Base-by-base conservation (phyloP, 2,888 invertebrate genomes). In the Eupithecia exiguata region DNA sequence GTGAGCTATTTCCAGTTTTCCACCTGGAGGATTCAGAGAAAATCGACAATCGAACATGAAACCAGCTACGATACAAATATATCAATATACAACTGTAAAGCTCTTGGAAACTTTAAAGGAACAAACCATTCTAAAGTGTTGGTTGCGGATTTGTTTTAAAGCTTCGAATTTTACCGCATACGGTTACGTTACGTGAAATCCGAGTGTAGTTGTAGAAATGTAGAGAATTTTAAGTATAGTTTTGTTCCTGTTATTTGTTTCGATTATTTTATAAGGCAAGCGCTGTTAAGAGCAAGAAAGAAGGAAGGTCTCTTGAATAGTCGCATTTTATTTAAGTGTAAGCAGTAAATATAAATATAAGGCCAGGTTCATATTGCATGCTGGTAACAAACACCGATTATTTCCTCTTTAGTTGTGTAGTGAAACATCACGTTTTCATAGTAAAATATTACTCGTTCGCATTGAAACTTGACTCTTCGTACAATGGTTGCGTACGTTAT, bases 351-450 rank as follows among this genome's bases (percentile, higher is more conserved):
- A 65, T n/a, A n/a, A n/a, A n/a, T 68, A 68, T 61, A 73, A 66
- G 35, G 25, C 66, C 69, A 74, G 67, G 68, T 72, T 72, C 69
- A 63, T 68, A 65, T 78, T 69, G 63, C 71, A 43, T 69, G 76
- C 68, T 38, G 46, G 72, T 70, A 72, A 74, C 67, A 75, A 74
- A 74, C 70, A 40, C 69, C 62, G 61, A 73, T 71, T 73, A 70
- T 76, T 76, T 70, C 73, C 61, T 73, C 76, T 75, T 73, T 76
- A 71, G 71, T 72, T 74, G 58, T 69, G 69, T 77, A 78, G 76
- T 76, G 86, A 85, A 86, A 87, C 84, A 86, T 87, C 86, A 88
- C 88, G 87, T 86, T 86, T 86, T 82, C 83, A 83, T 82, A 84
- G 84, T 85, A 84, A 87, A 87, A 85, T 84, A 85, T 84, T 83